Conservation (phyloP, 2,797 vertebrate genomes). For the Spatula versicolor region DNA sequence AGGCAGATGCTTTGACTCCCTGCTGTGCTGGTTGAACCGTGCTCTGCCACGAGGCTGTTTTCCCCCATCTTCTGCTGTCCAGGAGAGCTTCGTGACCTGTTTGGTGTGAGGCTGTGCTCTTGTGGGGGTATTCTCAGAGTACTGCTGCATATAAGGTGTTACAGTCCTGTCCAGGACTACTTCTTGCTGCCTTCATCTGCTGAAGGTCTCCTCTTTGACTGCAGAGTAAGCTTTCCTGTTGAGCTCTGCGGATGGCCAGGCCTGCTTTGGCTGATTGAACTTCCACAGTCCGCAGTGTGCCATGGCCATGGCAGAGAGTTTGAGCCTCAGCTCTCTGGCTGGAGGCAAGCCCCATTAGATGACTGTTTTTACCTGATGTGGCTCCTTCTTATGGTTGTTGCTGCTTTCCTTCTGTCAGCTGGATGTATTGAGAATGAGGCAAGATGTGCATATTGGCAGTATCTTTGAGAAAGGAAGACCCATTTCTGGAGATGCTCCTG, state of each 20-base stretch:
- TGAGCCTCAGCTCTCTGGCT: not conserved
- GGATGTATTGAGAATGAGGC: not conserved
- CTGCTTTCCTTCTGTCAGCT: not conserved
- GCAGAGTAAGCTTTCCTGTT: not conserved
- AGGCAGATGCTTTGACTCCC: not conserved
- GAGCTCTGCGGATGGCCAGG: not conserved
- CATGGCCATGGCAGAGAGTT: not conserved
- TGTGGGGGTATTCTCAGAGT: not conserved
- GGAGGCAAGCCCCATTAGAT: not conserved
- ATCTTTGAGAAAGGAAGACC: not conserved
- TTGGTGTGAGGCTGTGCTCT: not conserved
- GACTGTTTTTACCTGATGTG: not conserved
- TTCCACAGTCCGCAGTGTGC: rapidly evolving
- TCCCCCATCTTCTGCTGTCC: not conserved
- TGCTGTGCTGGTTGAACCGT: not conserved
- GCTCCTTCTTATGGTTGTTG: not conserved
- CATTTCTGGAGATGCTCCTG: not conserved
- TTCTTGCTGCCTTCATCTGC: not conserved
- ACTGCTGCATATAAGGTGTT: not conserved
- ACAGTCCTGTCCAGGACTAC: not conserved
- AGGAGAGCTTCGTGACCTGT: not conserved
- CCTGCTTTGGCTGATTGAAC: not conserved
- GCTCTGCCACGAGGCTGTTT: not conserved
- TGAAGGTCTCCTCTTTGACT: not conserved
- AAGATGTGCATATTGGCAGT: not conserved